Conservation (phyloP, 2,797 vertebrate genomes). For the Ataeniobius toweri region DNA sequence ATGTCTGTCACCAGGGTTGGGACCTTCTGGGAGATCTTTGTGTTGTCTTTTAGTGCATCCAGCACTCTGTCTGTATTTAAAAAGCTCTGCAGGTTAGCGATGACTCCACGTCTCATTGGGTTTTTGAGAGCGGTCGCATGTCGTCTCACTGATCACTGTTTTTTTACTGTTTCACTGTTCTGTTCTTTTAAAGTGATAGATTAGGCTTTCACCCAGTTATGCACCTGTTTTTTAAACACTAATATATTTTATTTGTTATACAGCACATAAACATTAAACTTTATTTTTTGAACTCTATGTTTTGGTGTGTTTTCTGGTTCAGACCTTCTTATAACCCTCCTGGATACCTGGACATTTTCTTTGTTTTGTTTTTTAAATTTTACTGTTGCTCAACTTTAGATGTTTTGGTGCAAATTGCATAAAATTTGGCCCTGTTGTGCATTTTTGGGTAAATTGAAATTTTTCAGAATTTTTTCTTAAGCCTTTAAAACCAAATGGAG, state of each 20-base stretch:
- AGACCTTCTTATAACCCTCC: background rate
- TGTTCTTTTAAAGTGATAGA: conserved; percentile 68
- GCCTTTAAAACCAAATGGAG: too few relatives aligned
- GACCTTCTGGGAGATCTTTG: conserved; percentile 20
- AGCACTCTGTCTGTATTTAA: conserved; percentile 40
- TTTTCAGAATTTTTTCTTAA: background rate
- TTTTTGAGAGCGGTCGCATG: conserved; percentile 9
- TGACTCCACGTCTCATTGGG: background rate
- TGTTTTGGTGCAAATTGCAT: background rate
- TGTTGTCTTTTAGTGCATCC: conserved; percentile 36
- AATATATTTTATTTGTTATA: conserved; percentile 99
- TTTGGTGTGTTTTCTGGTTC: conserved; percentile 55
- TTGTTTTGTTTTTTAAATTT: background rate
- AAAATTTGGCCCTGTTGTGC: background rate
- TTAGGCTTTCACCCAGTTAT: conserved; percentile 82
- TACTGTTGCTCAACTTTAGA: background rate
- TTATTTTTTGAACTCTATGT: conserved; percentile 87
- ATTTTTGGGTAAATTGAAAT: background rate
- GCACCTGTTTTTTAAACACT: conserved; percentile 94
- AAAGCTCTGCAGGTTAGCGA: conserved; percentile 16
- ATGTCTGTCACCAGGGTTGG: conserved; percentile 47
- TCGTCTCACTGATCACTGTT: conserved; percentile 61
- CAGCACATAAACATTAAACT: conserved; percentile 93
- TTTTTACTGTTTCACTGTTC: conserved; percentile 67
- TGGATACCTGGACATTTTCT: background rate